Base-by-base conservation (phyloP, 2,113 vertebrate genomes). In the Lamprotornis superbus region DNA sequence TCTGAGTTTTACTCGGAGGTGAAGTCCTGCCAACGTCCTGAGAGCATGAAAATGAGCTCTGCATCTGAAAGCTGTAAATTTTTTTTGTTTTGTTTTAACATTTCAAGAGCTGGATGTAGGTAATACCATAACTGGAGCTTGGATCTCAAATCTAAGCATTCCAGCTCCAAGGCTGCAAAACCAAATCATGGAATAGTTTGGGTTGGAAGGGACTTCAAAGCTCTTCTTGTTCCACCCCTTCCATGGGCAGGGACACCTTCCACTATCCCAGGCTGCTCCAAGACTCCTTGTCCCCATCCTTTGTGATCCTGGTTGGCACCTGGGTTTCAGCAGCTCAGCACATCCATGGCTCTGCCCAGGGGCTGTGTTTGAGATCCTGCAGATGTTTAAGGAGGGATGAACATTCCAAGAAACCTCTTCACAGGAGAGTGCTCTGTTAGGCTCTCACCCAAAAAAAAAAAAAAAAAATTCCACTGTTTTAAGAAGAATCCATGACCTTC, bases 141-240 rank as follows among this genome's bases (percentile, higher is more conserved):
- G 47, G 40, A 60, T 14, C 30, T 8, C 37, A 7, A 7, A 0
- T 2, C 30, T 21, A 47, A 68, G 31, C n/a, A 12, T 7, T 28
- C 56, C 61, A 37, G 14, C 53, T 83, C 52, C 0, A 0, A 71
- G 57, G 49, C 0, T 42, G 28, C 22, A 7, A 28, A 79, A 40
- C 2, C 17, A 8, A 30, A 0, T 5, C 8, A 4, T 6, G 59
- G 59, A 73, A 52, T 46, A 25, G 24, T 31, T 53, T 83, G 53
- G 61, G 61, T 15, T 47, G 69, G 53, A 52, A 82, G 3, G 25
- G 28, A 20, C 6, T 49, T 53, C 5, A 67, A 14, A 53, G 13
- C 9, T 44, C 33, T 20, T 11, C 37, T 20, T 35, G 27, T 42
- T 18, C 40, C 65, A 37, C 6, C 3, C 33, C 44, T 16, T 57